Percentiles rank a stretch among this genome's conserved stretches.
Evolutionary conservation across 2,888 invertebrate species (phyloP).

Genomic region (Xanthorhoe spadicearia): DNA sequence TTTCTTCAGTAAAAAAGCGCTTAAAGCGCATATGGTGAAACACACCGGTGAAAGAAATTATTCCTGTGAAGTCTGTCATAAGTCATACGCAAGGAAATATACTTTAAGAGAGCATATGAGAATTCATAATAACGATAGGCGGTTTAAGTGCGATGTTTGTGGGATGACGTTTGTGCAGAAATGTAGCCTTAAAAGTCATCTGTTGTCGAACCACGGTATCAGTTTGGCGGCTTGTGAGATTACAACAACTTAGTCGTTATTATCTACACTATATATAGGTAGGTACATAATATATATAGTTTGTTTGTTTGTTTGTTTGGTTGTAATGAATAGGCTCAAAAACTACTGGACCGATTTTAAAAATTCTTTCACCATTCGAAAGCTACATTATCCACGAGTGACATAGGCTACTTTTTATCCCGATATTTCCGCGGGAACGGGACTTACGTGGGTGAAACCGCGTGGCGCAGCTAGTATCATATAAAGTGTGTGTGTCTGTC

Average conservation of each 20-base stretch:
- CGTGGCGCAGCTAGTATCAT: too few species aligned
- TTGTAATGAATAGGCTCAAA: too few species aligned
- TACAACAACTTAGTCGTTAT: neutral
- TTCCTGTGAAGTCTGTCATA: conserved; percentile 66
- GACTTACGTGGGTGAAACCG: too few species aligned
- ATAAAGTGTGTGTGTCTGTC: too few species aligned
- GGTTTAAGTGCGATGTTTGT: conserved; percentile 74
- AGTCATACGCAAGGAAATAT: conserved; percentile 72
- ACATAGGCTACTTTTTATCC: too few species aligned
- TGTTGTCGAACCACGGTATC: conserved; percentile 27
- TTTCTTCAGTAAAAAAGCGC: conserved; percentile 82
- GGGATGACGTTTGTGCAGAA: conserved; percentile 73
- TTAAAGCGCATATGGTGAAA: conserved; percentile 80
- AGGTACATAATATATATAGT: too few species aligned
- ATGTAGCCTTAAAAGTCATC: conserved; percentile 63
- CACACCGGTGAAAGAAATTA: conserved; percentile 74
- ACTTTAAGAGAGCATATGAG: conserved; percentile 73
- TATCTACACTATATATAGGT: too few species aligned
- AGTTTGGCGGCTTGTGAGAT: conserved; percentile 24
- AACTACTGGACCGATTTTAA: too few species aligned
- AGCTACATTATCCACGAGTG: too few species aligned
- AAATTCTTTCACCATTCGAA: too few species aligned
- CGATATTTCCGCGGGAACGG: too few species aligned
- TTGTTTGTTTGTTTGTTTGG: too few species aligned
- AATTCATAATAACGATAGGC: conserved; percentile 75